Base-by-base conservation (phyloP, 2,113 vertebrate species). In the Tapirus terrestris region DNA sequence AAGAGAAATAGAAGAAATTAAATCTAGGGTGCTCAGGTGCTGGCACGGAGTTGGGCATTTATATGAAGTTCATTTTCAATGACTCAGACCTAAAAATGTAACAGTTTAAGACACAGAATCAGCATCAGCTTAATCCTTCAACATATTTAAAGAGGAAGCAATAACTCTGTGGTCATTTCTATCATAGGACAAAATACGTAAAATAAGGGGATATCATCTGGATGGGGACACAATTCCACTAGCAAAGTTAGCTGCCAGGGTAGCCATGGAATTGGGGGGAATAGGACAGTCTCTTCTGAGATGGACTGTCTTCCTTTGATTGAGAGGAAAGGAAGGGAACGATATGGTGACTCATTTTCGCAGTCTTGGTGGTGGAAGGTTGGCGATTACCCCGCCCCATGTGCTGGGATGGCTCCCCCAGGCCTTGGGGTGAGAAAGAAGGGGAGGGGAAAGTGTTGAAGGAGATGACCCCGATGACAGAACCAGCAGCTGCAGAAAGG, bases 131-230 rank as follows among this genome's bases (percentile, higher is more conserved):
- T 89, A 67, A 31, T 56, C 25, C 17, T 94, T 67, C 23, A 11
- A 8, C 21, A 9, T 65, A 60, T 82, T 89, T 89, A 80, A 83
- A 86, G 36, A 95, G 56, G 36, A 93, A 80, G 39, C 43, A 53
- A 23, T 79, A 70, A 18, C 0, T 93, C 61, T 56, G 31, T 73
- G 43, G 53, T 61, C 31, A 36, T 83, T 92, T 91, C 81, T 80
- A n/a, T 79, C 58, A 70, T n/a, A n/a, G 79, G 20, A 79, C 53
- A 93, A 94, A 92, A 91, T 58, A 51, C 6, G 29, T 67, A 9
- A 56, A 39, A 45, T 58, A 31, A 73, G 7, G 33, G 3, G 43
- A 8, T 72, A n/a, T 11, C 67, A 7, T 29, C 27, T 60, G 20
- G 51, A 17, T 48, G 51, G 12, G 43, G 36, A 68, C 65, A 21